Evolutionary conservation across 2,113 vertebrate genomes (phyloP).

Genomic region (Scolopax mira): DNA sequence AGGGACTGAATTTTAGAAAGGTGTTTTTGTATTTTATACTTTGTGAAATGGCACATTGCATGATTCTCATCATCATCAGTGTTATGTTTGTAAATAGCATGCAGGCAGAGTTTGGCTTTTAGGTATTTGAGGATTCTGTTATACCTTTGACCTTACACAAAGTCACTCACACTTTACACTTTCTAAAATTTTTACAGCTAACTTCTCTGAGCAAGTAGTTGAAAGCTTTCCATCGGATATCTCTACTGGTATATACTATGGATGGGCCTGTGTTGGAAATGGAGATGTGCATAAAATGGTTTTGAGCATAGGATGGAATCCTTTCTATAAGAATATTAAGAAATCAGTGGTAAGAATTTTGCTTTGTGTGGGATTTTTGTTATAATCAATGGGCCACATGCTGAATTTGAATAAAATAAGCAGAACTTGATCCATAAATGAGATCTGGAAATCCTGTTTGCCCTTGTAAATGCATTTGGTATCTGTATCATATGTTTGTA

Average conservation of each 20-base stretch:
- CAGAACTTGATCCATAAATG: not conserved
- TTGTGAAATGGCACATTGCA: not conserved
- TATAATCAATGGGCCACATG: not conserved
- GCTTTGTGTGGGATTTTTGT: not conserved
- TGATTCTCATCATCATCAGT: not conserved
- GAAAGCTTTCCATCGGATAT: constrained; percentile 91
- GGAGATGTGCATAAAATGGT: constrained; percentile 96
- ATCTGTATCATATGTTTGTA: not conserved
- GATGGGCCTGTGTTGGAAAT: constrained; percentile 90
- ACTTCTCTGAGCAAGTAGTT: constrained; percentile 91
- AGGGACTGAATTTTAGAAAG: not conserved
- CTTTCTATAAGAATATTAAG: constrained; percentile 94
- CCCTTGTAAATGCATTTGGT: not conserved
- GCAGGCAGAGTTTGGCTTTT: not conserved
- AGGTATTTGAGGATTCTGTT: not conserved
- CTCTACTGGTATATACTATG: constrained; percentile 93
- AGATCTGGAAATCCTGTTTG: not conserved
- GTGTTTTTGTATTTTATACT: not conserved
- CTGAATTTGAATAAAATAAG: not conserved
- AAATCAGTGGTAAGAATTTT: constrained; percentile 91
- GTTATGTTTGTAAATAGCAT: not conserved
- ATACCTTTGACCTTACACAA: not conserved
- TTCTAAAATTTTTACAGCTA: constrained; percentile 79
- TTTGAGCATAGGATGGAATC: constrained; percentile 98
- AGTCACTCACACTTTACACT: not conserved